Evolutionary conservation across 2,113 vertebrate genomes (phyloP).

Genomic region (Bombycilla garrulus): DNA sequence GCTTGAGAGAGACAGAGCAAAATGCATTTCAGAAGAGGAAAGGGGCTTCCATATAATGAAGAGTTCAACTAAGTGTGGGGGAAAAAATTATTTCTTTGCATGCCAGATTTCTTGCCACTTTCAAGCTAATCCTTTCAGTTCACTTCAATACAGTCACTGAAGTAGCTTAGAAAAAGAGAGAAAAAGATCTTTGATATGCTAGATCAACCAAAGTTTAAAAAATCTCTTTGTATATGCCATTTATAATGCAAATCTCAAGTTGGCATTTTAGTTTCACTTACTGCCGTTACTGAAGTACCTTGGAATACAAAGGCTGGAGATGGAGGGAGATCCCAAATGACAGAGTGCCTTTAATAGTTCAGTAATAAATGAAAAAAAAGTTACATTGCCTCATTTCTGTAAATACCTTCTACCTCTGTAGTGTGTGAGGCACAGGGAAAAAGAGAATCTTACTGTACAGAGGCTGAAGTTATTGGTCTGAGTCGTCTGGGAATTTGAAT

Average conservation of each 20-base stretch:
- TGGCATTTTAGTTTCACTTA: slow-evolving; percentile 72
- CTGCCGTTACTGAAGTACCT: slow-evolving; percentile 70
- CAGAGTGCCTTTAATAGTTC: slow-evolving; percentile 70
- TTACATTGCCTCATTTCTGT: slow-evolving; percentile 46
- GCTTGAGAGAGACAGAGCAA: slow-evolving; percentile 31
- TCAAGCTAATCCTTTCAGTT: slow-evolving; percentile 80
- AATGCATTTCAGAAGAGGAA: slow-evolving; percentile 26
- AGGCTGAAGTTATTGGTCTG: neutral
- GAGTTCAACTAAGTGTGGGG: slow-evolving; percentile 49
- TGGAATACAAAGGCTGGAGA: slow-evolving; percentile 62
- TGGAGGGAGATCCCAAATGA: slow-evolving; percentile 66
- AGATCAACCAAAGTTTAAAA: slow-evolving; percentile 78
- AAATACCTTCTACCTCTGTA: slow-evolving; percentile 44
- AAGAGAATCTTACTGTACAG: neutral
- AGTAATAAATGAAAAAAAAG: slow-evolving; percentile 56
- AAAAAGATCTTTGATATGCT: slow-evolving; percentile 80
- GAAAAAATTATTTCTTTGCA: neutral
- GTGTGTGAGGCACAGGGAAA: neutral
- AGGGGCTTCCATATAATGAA: slow-evolving; percentile 29
- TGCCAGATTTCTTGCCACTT: slow-evolving; percentile 66
- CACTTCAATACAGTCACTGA: slow-evolving; percentile 79
- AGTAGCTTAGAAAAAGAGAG: slow-evolving; percentile 73
- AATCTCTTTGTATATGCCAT: slow-evolving; percentile 75
- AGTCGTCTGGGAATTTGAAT: neutral
- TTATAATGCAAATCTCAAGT: slow-evolving; percentile 82